A percentile compares a stretch with the other conserved stretches of the same genome.
Evolutionary conservation across 2,113 vertebrate species (phyloP).

Genomic region (Urocitellus parryii): DNA sequence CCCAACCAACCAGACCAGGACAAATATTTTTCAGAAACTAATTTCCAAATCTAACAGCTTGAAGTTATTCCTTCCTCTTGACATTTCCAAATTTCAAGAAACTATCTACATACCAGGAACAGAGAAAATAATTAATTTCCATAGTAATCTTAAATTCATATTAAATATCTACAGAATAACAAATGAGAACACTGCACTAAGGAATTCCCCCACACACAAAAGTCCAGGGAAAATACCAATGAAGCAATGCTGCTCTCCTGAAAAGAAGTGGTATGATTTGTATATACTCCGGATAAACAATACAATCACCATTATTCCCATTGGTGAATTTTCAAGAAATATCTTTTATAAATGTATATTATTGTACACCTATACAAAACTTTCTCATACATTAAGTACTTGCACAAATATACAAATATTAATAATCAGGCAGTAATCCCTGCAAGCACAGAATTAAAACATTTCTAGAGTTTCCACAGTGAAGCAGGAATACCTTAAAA

Average conservation of each 20-base stretch:
- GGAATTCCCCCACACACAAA: background rate
- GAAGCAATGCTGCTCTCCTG: background rate
- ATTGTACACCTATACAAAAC: background rate
- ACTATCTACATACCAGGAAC: slow-evolving; percentile 8
- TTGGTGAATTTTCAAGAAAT: background rate
- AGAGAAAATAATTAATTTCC: slow-evolving; percentile 27
- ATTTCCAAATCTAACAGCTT: background rate
- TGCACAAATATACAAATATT: slow-evolving; percentile 43
- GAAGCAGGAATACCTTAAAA: slow-evolving; percentile 30
- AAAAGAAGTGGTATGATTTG: slow-evolving; percentile 22
- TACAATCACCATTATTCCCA: slow-evolving; percentile 45
- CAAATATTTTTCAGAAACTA: slow-evolving; percentile 36
- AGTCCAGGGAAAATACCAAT: background rate
- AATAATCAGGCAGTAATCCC: slow-evolving; percentile 34
- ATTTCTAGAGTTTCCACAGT: background rate
- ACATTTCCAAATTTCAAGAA: slow-evolving; percentile 19
- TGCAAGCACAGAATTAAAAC: slow-evolving; percentile 9
- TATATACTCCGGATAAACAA: slow-evolving; percentile 25
- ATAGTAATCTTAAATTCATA: background rate
- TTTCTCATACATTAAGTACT: slow-evolving; percentile 33
- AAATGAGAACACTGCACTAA: background rate
- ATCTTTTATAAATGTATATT: background rate
- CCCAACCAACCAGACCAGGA: background rate
- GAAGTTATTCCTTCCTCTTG: slow-evolving; percentile 38
- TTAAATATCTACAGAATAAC: slow-evolving; percentile 30